Base-by-base conservation (phyloP, 2,113 vertebrate genomes). In the Syngnathus typhle region DNA sequence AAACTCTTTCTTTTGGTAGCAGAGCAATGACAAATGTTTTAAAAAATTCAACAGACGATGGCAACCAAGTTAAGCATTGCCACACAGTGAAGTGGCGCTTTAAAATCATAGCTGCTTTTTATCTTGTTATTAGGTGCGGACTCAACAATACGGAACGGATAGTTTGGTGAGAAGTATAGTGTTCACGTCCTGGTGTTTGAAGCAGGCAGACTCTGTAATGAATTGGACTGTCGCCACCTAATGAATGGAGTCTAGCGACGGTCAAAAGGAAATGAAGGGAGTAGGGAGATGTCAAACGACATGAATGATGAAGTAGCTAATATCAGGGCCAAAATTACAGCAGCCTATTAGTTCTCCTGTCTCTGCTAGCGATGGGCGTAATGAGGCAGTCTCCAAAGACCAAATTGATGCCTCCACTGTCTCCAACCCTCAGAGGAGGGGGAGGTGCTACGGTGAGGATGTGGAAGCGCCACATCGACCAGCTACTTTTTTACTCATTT, bases 141-240 rank as follows among this genome's bases (percentile, higher is more conserved):
- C 5, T 58, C 27, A 36, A 36, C 27, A 65, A 10, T 13, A 37
- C 21, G 61, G 62, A 65, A 56, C 74, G 52, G 76, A 70, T 41
- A 78, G 73, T 70, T 69, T 62, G 70, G 67, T 19, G 60, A 52
- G 46, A 66, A 5, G 6, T 23, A 69, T 11, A 21, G 49, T 70
- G 39, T 54, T 82, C 67, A 70, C 65, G 49, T 72, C 52, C 47
- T 65, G 67, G 55, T 76, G 64, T 74, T 66, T 39, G 73, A 77
- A 71, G 63, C 72, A 65, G 69, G 49, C 76, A 70, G 71, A 61
- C 67, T 63, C 36, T 6, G 8, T 87, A 85, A 90, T 88, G 78
- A 89, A 88, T 84, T 83, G 78, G 80, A 83, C 77, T 84, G 78
- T 82, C 77, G 73, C 58, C n/a, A 74, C 71, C 72, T 90, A 90